Base-by-base conservation (phyloP, 2,888 invertebrate genomes). In the Itoplectis maculator region DNA sequence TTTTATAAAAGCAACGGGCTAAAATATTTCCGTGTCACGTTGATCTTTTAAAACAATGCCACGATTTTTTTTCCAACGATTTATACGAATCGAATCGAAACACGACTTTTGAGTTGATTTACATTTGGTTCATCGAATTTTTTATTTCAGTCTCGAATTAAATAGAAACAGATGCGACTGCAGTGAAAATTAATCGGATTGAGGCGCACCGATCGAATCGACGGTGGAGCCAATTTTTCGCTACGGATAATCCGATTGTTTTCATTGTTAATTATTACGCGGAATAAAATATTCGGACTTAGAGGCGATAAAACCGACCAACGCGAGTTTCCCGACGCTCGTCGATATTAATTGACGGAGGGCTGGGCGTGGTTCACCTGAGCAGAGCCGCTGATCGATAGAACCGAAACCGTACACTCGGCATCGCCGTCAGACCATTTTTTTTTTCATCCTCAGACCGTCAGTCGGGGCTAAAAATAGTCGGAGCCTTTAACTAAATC, bases 351-450 rank as follows among this genome's bases (percentile, higher is more conserved):
- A 84, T 87, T 88, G 89, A 88, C 86, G 85, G 86, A 86, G 85
- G 81, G 74, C 85, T 86, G 88, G 89, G 89, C 87, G 89, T 89
- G 86, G 90, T 90, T 86, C 88, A 91, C 89, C 91, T 90, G 90
- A 86, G 85, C 83, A 84, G 84, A 72, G 54, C 56, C 2, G 3
- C 88, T 86, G 88, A 90, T 91, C 91, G 87, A 91, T 91, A 91
- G 82, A 83, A 63, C 86, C 84, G 83, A 86, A 86, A 77, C 85
- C 83, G 86, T 85, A 81, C 73, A 69, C 11, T 45, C 20, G 20
- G 35, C 61, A 7, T 45, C 70, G 5, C 18, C 49, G 47, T 47
- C 35, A 61, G n/a, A 20, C 42, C 59, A 61, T 73, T 40, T 56
- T 49, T 56, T 49, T 49, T 61, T 15, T 29, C 9, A 45, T 47